Evolutionary conservation across 2,888 invertebrate species (phyloP), one percentile per base, ranked within the genome.

Genomic region (Stenurella melanura): DNA sequence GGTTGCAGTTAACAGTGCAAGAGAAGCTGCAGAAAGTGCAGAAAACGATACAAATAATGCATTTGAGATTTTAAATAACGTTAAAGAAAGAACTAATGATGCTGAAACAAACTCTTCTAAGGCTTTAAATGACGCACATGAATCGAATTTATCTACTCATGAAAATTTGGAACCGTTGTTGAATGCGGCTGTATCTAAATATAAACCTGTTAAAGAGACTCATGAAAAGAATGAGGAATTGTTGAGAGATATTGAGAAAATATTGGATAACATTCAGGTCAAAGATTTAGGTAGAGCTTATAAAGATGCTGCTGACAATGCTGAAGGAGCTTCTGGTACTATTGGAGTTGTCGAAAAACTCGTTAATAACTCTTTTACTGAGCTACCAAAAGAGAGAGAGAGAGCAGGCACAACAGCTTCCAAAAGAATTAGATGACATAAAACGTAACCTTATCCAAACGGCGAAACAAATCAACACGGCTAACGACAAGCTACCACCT

Each of bases 401-500:
- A 0, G 92, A 94, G 30, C 93, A 94, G 42, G 93, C 94, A 0
- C 88, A 90, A 17, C 89, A 91, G 56, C 90, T 95, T 1, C 93
- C 94, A 0, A 91, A 94, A 85, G 92, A 94, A 50, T 91, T 95
- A 0, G 93, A 95, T 60, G 93, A 94, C 19, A 93, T 94, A 0
- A 93, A 93, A 72, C 93, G 95, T 81, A 94, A 94, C 86, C 92
- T 95, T 0, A 91, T 91, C 0, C 94, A 94, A 86, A 93, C 87
- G 5, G 83, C 86, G 64, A 87, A 88, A 69, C 88, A 89, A 92
- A 92, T 97, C 70, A 93, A 93, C 10, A 91, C 92, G 30, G 93
- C 96, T 0, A 91, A 92, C 30, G 91, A 90, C 10, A 91, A 93
- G 73, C 88, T 94, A 12, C 96, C 96, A 0, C 90, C 92, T n/a